phyloP scores from a whole-genome alignment of 2,113 vertebrate species.

The Irena cyanogastra region DNA sequence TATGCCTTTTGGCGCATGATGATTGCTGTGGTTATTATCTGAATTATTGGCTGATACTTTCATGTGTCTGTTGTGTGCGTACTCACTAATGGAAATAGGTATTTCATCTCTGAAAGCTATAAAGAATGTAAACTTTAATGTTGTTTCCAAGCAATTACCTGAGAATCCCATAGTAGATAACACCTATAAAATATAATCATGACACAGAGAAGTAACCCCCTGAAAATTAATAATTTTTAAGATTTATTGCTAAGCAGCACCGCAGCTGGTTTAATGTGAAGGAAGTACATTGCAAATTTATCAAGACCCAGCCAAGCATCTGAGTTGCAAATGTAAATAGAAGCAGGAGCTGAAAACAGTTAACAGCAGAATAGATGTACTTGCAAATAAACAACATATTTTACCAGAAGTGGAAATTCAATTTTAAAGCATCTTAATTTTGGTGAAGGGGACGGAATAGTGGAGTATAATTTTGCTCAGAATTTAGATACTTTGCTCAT shows the following conservation, averaged over 20 bases:
- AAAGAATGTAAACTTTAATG: neutral
- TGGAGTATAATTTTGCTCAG: neutral
- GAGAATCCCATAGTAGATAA: neutral
- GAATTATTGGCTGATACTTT: neutral
- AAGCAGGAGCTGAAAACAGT: neutral
- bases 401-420: neutral
- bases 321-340: neutral
- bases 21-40: neutral
- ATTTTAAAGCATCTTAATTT: neutral
- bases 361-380: neutral
- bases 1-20: neutral
- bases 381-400: neutral
- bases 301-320: neutral
- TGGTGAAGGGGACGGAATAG: neutral
- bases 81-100: neutral
- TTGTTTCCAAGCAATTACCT: neutral
- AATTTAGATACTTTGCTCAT: neutral
- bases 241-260: neutral
- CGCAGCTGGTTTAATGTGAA: neutral
- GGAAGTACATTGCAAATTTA: neutral
- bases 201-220: neutral
- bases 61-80: fast-evolving
- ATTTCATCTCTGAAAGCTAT: neutral
- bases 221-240: neutral
- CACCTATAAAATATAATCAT: neutral